phyloP scores from a whole-genome alignment of 2,113 vertebrate genomes.

The Larimichthys polyactis region DNA sequence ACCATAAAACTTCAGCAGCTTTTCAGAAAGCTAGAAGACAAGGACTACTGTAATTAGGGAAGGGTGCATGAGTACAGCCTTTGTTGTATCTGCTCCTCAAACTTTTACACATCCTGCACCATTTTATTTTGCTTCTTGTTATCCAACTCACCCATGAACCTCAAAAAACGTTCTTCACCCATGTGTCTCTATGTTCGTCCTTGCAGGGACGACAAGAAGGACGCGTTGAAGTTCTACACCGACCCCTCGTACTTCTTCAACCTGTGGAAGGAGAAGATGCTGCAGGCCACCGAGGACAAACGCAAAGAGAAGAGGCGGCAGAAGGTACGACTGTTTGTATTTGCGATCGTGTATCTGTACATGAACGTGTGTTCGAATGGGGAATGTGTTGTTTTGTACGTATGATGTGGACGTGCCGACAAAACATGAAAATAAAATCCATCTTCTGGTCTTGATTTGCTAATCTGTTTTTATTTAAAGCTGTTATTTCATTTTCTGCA shows the following conservation, averaged over 20 bases:
- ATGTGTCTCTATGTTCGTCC: background rate
- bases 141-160: too few species aligned
- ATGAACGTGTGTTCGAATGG: background rate
- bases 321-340: constrained; percentile 82
- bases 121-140: too few species aligned
- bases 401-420: background rate
- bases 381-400: background rate
- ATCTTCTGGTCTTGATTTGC: constrained; percentile 57
- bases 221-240: constrained; percentile 93
- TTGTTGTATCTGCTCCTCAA: background rate
- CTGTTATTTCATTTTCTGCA: constrained; percentile 41
- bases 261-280: constrained; percentile 97
- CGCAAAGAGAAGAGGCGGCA: constrained; percentile 94
- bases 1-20: background rate
- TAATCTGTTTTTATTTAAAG: constrained; percentile 31
- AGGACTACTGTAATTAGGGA: too few species aligned
- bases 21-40: too few species aligned
- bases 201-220: constrained; percentile 92
- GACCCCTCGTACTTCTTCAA: constrained; percentile 96
- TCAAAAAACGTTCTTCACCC: background rate
- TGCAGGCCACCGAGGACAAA: constrained; percentile 95
- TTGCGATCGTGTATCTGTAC: background rate
- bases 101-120: background rate
- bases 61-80: too few species aligned
- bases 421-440: constrained; percentile 15